phyloP scores from a whole-genome alignment of 2,113 vertebrate species.

The Nothobranchius kuhntae region DNA sequence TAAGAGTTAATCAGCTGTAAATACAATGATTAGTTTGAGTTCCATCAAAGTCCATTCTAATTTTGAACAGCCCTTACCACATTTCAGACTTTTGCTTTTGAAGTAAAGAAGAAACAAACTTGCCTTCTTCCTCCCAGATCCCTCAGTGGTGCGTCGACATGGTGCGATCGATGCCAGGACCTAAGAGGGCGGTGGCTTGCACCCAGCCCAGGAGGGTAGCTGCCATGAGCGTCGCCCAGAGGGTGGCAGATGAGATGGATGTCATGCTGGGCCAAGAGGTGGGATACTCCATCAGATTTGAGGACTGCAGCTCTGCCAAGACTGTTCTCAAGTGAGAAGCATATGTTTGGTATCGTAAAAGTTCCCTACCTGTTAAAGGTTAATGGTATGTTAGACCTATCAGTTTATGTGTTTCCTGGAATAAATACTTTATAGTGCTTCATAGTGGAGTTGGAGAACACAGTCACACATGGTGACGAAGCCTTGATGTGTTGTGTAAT shows the following conservation, averaged over 20 bases:
- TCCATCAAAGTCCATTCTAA: no score
- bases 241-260: conserved; percentile 97
- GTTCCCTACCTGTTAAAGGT: no score
- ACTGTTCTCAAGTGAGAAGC: conserved; percentile 93
- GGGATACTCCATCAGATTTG: conserved; percentile 95
- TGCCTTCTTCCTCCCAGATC: conserved; percentile 78
- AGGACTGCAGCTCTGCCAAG: conserved; percentile 98
- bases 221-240: conserved; percentile 96
- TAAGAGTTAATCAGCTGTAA: no score
- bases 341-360: no score
- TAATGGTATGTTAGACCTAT: no score
- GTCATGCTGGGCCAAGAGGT: conserved; percentile 97
- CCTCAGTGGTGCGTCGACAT: conserved; percentile 98
- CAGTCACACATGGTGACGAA: background rate
- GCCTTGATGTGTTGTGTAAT: background rate
- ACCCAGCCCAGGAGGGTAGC: conserved; percentile 94
- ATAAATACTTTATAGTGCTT: no score
- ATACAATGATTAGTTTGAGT: no score
- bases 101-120: background rate
- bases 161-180: conserved; percentile 86
- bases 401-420: no score
- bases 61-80: no score
- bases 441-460: no score
- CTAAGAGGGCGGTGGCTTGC: conserved; percentile 92
- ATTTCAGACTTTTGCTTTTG: no score